phyloP scores from a whole-genome alignment of 2,113 vertebrate genomes.

The Carlito syrichta region DNA sequence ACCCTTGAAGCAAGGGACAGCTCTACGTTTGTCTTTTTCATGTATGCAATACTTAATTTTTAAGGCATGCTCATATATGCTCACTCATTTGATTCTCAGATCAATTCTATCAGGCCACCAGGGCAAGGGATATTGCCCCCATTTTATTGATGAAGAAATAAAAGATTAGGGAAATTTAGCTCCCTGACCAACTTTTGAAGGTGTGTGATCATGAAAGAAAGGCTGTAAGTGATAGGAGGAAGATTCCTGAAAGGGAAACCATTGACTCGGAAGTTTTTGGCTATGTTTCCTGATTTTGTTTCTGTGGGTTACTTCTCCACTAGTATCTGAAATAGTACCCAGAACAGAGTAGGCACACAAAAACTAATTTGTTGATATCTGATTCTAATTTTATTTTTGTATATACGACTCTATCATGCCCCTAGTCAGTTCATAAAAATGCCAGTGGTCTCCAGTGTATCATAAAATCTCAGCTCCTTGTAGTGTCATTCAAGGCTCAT shows the following conservation, averaged over 20 bases:
- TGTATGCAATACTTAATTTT: not conserved
- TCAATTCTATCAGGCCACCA: not conserved
- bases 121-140: not conserved
- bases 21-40: not conserved
- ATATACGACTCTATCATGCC: not conserved
- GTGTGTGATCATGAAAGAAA: not conserved
- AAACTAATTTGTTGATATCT: not conserved
- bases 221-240: not conserved
- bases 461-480: not conserved
- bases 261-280: not conserved
- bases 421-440: not conserved
- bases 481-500: not conserved
- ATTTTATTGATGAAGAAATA: not conserved
- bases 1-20: not conserved
- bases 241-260: too few species aligned
- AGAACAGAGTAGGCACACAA: not conserved
- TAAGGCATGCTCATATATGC: not conserved
- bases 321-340: not conserved
- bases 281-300: not conserved
- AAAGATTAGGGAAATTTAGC: not conserved
- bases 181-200: not conserved
- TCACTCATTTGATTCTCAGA: not conserved
- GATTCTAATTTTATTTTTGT: not conserved
- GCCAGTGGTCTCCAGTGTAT: not conserved
- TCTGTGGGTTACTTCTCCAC: not conserved